A percentile compares a stretch with the other conserved stretches of the same genome.
Conservation (phyloP, 64 coral and sea anemone species). For the Dendrophyllia cribrosa region DNA sequence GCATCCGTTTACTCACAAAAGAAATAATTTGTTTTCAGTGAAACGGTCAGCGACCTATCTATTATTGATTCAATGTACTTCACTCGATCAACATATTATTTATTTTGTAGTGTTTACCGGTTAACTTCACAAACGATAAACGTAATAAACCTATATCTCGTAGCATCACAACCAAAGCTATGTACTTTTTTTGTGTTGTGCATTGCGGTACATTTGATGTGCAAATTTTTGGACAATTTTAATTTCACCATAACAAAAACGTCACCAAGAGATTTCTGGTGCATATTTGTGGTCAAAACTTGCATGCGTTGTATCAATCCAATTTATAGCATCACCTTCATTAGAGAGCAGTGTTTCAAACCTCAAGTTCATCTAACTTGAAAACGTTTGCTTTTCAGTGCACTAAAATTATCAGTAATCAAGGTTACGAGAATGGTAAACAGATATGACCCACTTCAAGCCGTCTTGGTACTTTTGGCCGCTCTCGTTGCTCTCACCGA, state of each 20-base stretch:
- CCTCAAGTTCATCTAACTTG: neutral
- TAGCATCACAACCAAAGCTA: neutral
- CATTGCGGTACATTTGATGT: neutral
- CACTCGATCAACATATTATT: too few relatives aligned
- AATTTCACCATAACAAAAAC: too few relatives aligned
- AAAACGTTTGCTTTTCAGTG: neutral
- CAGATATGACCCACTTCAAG: neutral
- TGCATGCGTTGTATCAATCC: neutral
- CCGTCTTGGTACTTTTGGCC: neutral
- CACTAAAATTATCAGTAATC: neutral
- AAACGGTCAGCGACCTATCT: too few relatives aligned
- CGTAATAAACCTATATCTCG: too few relatives aligned
- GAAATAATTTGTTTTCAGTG: too few relatives aligned
- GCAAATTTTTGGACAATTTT: neutral
- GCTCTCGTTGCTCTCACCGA: neutral
- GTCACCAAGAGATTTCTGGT: too few relatives aligned
- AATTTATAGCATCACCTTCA: neutral
- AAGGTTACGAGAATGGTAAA: conserved; percentile 9
- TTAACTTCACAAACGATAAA: too few relatives aligned
- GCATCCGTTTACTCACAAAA: too few relatives aligned
- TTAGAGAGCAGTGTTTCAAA: neutral
- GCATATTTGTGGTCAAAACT: too few relatives aligned
- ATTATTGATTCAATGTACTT: too few relatives aligned
- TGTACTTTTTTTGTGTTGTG: neutral
- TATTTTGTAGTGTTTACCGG: too few relatives aligned